phyloP scores from a whole-genome alignment of 2,888 invertebrate species.

The Pinctada fucata region DNA sequence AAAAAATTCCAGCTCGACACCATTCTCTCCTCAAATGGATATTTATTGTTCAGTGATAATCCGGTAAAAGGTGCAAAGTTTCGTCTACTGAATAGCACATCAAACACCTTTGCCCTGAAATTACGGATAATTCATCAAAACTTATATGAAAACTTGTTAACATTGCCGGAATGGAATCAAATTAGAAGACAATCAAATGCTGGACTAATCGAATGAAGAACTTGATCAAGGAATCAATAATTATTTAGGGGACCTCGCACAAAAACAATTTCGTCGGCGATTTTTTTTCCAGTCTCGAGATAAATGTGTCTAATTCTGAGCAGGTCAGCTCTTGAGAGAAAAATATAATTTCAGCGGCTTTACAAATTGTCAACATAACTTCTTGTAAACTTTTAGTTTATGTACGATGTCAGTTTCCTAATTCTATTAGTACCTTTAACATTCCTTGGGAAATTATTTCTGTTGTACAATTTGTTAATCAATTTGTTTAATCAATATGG shows the following conservation, averaged over 20 bases:
- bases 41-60: constrained; percentile 39
- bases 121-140: constrained; percentile 39
- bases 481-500: no score
- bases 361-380: no score
- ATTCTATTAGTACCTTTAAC: no score
- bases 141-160: constrained; percentile 43
- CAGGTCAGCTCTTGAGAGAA: not conserved
- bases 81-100: constrained; percentile 36
- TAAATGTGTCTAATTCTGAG: not conserved
- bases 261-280: constrained; percentile 2
- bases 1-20: constrained; percentile 20
- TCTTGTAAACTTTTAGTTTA: no score
- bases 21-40: constrained; percentile 38
- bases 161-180: constrained; percentile 40
- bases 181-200: constrained; percentile 45
- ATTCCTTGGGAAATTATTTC: no score
- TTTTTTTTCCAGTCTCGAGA: not conserved
- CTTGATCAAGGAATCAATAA: constrained; percentile 36
- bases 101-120: constrained; percentile 41
- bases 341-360: no score
- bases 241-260: constrained; percentile 24
- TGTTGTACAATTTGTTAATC: no score
- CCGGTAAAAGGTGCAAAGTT: constrained; percentile 40
- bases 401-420: no score
- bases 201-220: constrained; percentile 40